phyloP scores from a whole-genome alignment of 2,888 invertebrate species.

The Thecophora atra region DNA sequence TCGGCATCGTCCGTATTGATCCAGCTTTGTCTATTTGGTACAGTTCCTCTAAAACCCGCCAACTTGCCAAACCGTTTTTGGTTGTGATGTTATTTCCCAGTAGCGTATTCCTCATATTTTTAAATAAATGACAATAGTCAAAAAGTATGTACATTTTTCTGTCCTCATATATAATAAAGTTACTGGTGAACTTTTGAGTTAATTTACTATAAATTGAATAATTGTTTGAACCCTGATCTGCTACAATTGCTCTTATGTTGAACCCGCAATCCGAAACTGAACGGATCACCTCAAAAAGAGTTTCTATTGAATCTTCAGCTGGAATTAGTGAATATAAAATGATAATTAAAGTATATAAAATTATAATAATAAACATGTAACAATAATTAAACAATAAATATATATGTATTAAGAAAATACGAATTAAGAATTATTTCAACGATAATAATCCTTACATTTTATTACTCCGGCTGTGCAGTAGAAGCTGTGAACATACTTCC shows the following conservation, averaged over 20 bases:
- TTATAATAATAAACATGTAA: too few relatives aligned
- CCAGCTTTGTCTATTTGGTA: background rate
- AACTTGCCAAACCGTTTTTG: background rate
- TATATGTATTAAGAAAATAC: too few relatives aligned
- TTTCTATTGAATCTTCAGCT: background rate
- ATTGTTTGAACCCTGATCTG: background rate
- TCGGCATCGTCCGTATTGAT: too few relatives aligned
- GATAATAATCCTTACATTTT: too few relatives aligned
- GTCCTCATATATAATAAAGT: background rate
- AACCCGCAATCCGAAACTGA: background rate
- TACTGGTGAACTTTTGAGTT: background rate
- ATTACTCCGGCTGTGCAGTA: too few relatives aligned
- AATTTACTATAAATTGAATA: background rate
- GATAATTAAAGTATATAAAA: too few relatives aligned
- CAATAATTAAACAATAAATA: too few relatives aligned
- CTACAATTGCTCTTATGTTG: background rate
- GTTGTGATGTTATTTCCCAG: background rate
- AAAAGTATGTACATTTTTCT: too few relatives aligned
- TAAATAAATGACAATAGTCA: background rate
- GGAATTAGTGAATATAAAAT: background rate
- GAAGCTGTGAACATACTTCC: too few relatives aligned
- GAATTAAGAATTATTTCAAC: too few relatives aligned
- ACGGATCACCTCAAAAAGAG: background rate
- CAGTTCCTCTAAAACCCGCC: background rate
- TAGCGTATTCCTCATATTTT: background rate